phyloP scores from a whole-genome alignment of 2,113 vertebrate genomes.

The Gadus macrocephalus region DNA sequence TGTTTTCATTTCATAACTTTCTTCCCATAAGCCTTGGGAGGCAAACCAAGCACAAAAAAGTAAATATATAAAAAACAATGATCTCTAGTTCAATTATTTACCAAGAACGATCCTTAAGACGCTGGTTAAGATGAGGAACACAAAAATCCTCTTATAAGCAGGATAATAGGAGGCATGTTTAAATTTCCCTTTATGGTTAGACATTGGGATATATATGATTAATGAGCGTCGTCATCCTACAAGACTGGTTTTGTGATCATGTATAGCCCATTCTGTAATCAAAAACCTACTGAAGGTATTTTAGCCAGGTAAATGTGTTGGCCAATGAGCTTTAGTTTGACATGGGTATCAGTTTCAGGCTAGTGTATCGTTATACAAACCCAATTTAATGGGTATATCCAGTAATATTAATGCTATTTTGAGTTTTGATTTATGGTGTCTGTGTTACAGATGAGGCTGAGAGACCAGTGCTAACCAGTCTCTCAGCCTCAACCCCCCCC shows the following conservation, averaged over 20 bases:
- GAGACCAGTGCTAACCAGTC: neutral
- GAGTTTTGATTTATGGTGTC: neutral
- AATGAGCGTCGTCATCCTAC: neutral
- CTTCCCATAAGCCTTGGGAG: constrained; percentile 17
- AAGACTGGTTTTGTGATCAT: neutral
- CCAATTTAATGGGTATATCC: no score
- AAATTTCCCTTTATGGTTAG: neutral
- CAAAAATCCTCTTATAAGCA: neutral
- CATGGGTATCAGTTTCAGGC: neutral
- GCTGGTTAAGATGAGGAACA: constrained; percentile 11
- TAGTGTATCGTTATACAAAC: no score
- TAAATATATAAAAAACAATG: constrained; percentile 27
- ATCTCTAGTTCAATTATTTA: constrained; percentile 9
- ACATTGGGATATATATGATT: neutral
- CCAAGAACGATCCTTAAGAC: neutral
- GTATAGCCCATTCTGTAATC: neutral
- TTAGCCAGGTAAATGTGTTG: no score
- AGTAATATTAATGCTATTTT: no score
- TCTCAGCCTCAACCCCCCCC: neutral
- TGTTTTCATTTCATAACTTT: constrained; percentile 45
- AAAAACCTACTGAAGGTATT: neutral
- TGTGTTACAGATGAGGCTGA: neutral
- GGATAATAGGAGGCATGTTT: neutral
- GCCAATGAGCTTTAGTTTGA: neutral
- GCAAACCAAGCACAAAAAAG: constrained; percentile 24